Base-by-base conservation (phyloP, 2,888 invertebrate species). In the Cephus pulcher region DNA sequence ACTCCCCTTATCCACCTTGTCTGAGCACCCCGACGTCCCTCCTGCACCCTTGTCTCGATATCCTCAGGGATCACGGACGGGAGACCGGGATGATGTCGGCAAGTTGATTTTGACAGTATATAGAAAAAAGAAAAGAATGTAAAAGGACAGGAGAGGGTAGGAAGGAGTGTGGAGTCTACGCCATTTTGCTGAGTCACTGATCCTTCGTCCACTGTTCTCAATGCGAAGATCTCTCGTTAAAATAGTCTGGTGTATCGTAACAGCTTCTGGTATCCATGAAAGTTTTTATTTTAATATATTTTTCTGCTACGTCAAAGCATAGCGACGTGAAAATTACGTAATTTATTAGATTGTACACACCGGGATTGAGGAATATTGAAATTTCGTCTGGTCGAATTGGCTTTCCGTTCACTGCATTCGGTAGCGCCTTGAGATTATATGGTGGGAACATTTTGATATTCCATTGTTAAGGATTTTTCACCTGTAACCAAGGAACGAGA, bases 141-240 rank as follows among this genome's bases (percentile, higher is more conserved):
- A 71, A 33, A 71, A 32, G 81, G 81, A 80, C 76, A 34, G 73
- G 74, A 75, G 69, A 70, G 77, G 80, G 35, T 78, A 33, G 69
- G 79, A 75, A 73, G 69, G 74, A 56, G 56, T 23, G 23, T 56
- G 56, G 56, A 23, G 56, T 23, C 9, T 56, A 2, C 23, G 56
- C 56, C 23, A 56, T 56, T 23, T 56, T 56, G 56, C 56, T 56
- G 56, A 56, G 56, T 56, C 56, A 56, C 23, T 2, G 56, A 56
- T 56, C 56, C 56, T 56, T 56, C 56, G 56, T 56, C 56, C 56
- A 56, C 40, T 40, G 56, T 56, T 56, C 23, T 56, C 15, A 56
- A 56, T 9, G 23, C 0, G 23, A 56, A 23, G 40, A 40, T 40
- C 15, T 15, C 15, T 15, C 15, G 23, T 56, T 56, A 56, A 56